Evolutionary conservation across 2,888 invertebrate genomes (phyloP), one percentile per base, ranked within the genome.

Genomic region (Monoplex corrugatus): DNA sequence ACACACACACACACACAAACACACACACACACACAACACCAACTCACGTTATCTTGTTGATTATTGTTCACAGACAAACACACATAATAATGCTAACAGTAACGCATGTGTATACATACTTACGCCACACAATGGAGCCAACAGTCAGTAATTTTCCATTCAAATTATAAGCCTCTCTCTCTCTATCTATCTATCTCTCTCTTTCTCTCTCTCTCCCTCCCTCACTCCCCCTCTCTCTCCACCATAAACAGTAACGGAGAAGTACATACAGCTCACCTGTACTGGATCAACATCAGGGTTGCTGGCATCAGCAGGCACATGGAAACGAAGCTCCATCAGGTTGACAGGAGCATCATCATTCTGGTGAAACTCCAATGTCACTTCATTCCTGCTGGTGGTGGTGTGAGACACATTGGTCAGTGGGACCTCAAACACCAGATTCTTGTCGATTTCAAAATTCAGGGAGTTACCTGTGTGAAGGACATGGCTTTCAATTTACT

Each of bases 341-440:
- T 98, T 98, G 0, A 99, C 98, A 0, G 99, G 98, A 0, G 99
- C 99, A 96, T 99, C 99, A 95, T 99, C 99, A 96, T 99, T 99
- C 91, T 98, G 99, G 97, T 99, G 99, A 95, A 99, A 99, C 96
- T 99, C 99, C 89, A 99, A 96, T 0, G 99, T 99, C 6, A 99
- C 99, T 97, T 99, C 99, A 97, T 99, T 99, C 96, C 99, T 99
- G 68, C 98, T 98, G 0, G 98, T 98, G 16, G 98, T 98, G 94
- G 99, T 98, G 94, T 99, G 99, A 0, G 99, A 99, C 0, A 99
- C 99, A 97, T 99, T 98, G 93, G 98, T 98, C 72, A 99, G 96
- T 0, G 99, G 99, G 92, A 99, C 98, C 96, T 99, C 99, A 97
- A 99, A 99, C 0, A 98, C 98, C 28, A 98, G 98, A 80, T 94